These are phyloP conservation scores for Brachionus calyciflorus DNA, from an alignment of 1,140 invertebrate species.

Conservation along the genomic window DNA sequence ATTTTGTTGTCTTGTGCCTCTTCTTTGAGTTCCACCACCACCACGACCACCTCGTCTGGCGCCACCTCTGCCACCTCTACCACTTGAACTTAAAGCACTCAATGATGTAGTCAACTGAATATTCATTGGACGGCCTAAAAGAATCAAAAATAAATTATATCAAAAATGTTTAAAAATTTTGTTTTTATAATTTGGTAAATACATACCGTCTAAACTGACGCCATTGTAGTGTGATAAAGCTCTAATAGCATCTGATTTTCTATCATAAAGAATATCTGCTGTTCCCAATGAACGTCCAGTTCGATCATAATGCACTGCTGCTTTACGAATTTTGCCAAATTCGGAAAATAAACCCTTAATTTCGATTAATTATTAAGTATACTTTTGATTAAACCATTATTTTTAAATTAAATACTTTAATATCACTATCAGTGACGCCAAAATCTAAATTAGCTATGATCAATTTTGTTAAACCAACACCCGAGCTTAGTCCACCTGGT, in stretches of 20 bases:
- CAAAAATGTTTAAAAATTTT: background rate
- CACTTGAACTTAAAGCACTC: background rate
- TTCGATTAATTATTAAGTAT: background rate
- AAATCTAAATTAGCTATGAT: conserved; percentile 70
- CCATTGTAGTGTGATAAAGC: conserved; percentile 97
- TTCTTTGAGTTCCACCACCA: background rate
- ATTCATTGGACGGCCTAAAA: conserved; percentile 42
- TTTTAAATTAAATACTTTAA: conserved; percentile 66
- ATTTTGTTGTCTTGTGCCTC: background rate
- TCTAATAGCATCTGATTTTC: conserved; percentile 82
- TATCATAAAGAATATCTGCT: conserved; percentile 93
- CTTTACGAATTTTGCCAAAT: conserved; percentile 87
- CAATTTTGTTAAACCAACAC: conserved; percentile 28
- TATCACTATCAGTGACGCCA: conserved; percentile 90
- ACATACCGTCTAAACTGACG: conserved; percentile 83
- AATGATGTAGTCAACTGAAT: conserved; percentile 36
- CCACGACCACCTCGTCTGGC: background rate
- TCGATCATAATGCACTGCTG: conserved; percentile 92
- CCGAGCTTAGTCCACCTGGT: background rate
- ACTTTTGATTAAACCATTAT: background rate
- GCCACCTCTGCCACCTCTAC: background rate
- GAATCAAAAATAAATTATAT: background rate
- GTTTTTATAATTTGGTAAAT: background rate
- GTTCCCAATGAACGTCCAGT: conserved; percentile 91
- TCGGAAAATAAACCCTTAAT: conserved; percentile 86